These are phyloP conservation scores for Drosophila dives DNA, from an alignment of 2,888 invertebrate genomes.

Conservation along the genomic window DNA sequence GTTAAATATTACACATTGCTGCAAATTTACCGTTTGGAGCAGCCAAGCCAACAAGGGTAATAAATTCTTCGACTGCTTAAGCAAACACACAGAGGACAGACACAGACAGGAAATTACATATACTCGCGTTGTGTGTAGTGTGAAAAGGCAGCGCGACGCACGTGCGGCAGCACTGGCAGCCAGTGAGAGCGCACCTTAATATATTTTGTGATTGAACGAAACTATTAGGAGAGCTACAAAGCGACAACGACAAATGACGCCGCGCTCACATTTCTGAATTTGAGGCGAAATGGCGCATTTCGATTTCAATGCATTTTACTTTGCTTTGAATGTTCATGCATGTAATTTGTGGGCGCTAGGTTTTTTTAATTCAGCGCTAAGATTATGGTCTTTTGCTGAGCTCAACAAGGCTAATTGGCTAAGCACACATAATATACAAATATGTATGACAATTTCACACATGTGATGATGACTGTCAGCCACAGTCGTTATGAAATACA, in stretches of 20 bases:
- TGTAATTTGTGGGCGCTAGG: slow-evolving; percentile 18
- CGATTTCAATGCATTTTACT: slow-evolving; percentile 34
- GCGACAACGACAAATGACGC: slow-evolving; percentile 60
- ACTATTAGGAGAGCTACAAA: slow-evolving; percentile 42
- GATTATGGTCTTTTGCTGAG: slow-evolving; percentile 6
- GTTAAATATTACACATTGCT: slow-evolving; percentile 20
- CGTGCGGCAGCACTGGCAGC: slow-evolving; percentile 53
- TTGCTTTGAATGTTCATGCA: slow-evolving; percentile 28
- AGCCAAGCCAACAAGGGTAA: slow-evolving; percentile 21
- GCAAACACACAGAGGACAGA: slow-evolving; percentile 24
- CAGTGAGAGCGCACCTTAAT: slow-evolving; percentile 34
- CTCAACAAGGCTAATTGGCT: neutral
- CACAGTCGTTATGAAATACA: slow-evolving; percentile 53
- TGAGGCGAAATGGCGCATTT: slow-evolving; percentile 44
- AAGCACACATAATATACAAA: neutral
- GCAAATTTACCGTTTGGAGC: slow-evolving; percentile 10
- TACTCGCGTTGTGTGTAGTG: slow-evolving; percentile 7
- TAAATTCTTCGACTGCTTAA: slow-evolving; percentile 23
- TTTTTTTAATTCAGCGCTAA: slow-evolving; percentile 6
- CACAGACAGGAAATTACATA: slow-evolving; percentile 33
- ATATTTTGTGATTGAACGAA: slow-evolving; percentile 29
- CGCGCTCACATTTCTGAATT: slow-evolving; percentile 28
- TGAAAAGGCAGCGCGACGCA: slow-evolving; percentile 37
- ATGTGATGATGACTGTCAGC: slow-evolving; percentile 35
- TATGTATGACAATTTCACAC: slow-evolving; percentile 8